Evolutionary conservation across 2,113 vertebrate species (phyloP), one percentile per base, ranked within the genome.

Genomic region (Pseudorhombus dupliciocellatus): DNA sequence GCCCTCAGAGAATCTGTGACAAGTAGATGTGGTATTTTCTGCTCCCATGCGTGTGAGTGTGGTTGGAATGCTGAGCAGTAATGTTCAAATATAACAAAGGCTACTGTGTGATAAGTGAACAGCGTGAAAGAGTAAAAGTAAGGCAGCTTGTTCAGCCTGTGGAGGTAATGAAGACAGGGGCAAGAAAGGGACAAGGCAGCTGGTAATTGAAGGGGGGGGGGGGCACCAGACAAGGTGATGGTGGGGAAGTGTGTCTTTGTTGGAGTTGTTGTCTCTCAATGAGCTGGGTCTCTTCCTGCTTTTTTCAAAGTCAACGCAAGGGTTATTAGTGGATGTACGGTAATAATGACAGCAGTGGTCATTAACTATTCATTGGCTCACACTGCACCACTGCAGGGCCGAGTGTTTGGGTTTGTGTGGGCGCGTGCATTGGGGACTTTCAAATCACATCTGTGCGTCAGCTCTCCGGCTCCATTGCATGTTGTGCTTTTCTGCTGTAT

Each of bases 361-460:
- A 91, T 91, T 88, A 89, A 93, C 79, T 89, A 92, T 92, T 93
- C 79, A 92, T 91, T 83, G 84, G 53, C 62, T 79, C 34, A 60
- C 31, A 57, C 58, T 15, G 42, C 48, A 42, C 30, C 42, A 46
- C 42, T 15, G 42, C n/a, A 57, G 16, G 18, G 53, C 15, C 25
- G 51, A 63, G 60, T 71, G 68, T 77, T 42, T 55, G 30, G 11
- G 12, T 56, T 57, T 70, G 3, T 54, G 50, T 68, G 51, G 26
- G 25, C 53, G 40, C 34, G 40, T 46, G 26, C 56, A 26, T 55
- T 21, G 7, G 30, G 51, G 70, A 69, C 52, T 34, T 34, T 25
- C 14, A 52, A 66, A 66, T 62, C 66, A 72, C 70, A 75, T 70
- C 61, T 79, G 61, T 77, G 44, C 37, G 5, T 48, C 48, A 72